Base-by-base conservation (phyloP, 2,113 vertebrate genomes). In the Miniopterus natalensis region DNA sequence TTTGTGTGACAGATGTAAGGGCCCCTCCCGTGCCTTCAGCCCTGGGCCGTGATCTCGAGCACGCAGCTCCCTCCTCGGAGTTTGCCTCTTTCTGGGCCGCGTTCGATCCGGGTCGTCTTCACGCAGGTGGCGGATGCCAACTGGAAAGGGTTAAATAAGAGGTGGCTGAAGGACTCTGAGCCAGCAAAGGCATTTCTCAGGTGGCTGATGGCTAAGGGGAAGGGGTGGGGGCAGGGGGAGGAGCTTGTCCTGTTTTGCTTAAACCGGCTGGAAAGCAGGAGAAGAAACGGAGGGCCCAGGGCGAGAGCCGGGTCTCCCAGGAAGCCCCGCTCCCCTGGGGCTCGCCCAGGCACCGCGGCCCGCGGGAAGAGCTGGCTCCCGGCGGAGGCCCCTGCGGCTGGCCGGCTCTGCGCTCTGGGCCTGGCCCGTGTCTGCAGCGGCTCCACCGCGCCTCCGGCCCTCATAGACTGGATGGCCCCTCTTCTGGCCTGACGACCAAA, bases 101-200 rank as follows among this genome's bases (percentile, higher is more conserved):
- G 0, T 78, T 74, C 5, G 25, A 49, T 71, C 51, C 12, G 9
- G 70, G 85, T 92, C 90, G 86, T 88, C 95, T 88, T 74, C 85
- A 47, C 71, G 5, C 61, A 84, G 87, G 71, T 2, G 0, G 94
- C 17, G 3, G 83, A 86, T 66, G 93, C 95, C 93, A 92, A 88
- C 40, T 74, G 92, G 90, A 94, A 93, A 92, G 95, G 91, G 95
- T 94, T 95, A 90, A 90, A 92, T 88, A 87, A 95, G 74, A 81
- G n/a, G 75, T 20, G 59, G 73, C 51, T 55, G 80, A 25, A 49
- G 47, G 90, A 65, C 40, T 51, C 53, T 55, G 7, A 47, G 93
- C 87, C 90, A 94, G 74, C 55, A 36, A 63, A 77, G 65, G 73
- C 84, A 81, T 90, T 90, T 93, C 88, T 27, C 31, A 95, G 92